phyloP scores from a whole-genome alignment of 2,888 invertebrate genomes.

The Rhagonycha fulva region DNA sequence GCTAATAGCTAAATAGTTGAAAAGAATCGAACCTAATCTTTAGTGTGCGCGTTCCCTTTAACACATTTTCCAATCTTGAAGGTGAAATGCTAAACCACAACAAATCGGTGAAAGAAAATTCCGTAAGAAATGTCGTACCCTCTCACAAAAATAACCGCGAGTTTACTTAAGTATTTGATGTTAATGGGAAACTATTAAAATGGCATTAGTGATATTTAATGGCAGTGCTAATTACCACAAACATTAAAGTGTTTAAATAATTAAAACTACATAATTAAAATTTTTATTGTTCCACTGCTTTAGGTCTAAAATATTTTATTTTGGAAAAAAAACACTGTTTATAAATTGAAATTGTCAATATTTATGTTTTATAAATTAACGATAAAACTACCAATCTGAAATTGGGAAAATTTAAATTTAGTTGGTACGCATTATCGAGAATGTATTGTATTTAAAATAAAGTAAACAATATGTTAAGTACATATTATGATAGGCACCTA shows the following conservation, averaged over 20 bases:
- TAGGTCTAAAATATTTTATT: too few species aligned
- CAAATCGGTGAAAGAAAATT: neutral
- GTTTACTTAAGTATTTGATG: neutral
- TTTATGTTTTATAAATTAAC: too few species aligned
- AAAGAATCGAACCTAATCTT: neutral
- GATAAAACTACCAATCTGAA: too few species aligned
- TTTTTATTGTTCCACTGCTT: too few species aligned
- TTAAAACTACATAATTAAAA: too few species aligned
- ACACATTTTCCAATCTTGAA: neutral
- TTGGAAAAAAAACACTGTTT: too few species aligned
- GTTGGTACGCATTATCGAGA: neutral
- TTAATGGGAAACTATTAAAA: neutral
- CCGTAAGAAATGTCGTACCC: neutral
- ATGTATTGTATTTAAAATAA: neutral
- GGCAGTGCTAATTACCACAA: neutral
- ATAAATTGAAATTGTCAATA: too few species aligned
- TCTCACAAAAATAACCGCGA: neutral
- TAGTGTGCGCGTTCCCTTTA: neutral
- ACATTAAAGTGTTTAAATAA: neutral
- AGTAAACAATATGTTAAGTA: neutral
- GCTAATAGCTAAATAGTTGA: neutral
- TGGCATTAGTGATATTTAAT: neutral
- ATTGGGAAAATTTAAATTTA: too few species aligned
- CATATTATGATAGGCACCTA: neutral
- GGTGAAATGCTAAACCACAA: neutral